Percentiles rank a stretch among this genome's conserved stretches.
Conservation (phyloP, 2,113 vertebrate genomes). For the Stigmatopora nigra region DNA sequence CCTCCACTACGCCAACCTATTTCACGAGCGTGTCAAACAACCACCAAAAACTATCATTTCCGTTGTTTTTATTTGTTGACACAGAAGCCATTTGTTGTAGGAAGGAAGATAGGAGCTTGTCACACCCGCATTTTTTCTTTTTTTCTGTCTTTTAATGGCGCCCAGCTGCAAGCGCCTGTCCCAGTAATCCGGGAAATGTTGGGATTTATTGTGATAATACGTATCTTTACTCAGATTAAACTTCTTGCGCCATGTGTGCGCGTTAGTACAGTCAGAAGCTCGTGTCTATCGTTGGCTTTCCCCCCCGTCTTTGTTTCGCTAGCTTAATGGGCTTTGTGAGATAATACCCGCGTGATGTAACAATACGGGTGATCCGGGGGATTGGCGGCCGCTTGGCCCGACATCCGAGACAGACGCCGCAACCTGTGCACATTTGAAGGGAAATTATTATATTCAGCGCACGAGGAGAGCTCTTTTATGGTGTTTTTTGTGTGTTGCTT, state of each 20-base stretch:
- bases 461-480: constrained; percentile 29
- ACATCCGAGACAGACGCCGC: constrained; percentile 52
- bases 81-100: constrained; percentile 40
- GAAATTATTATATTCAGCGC: constrained; percentile 61
- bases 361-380: constrained; percentile 59
- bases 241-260: constrained; percentile 27
- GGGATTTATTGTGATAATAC: constrained; percentile 68
- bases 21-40: neutral
- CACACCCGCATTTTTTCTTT: constrained; percentile 43
- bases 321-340: constrained; percentile 70
- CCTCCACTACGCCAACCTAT: too few relatives aligned
- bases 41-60: neutral
- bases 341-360: constrained; percentile 69
- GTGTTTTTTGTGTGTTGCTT: constrained; percentile 24
- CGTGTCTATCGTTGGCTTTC: neutral
- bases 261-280: constrained; percentile 40
- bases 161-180: constrained; percentile 56
- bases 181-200: constrained; percentile 57
- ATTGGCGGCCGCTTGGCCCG: constrained; percentile 57
- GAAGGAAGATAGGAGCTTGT: constrained; percentile 51
- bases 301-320: constrained; percentile 56
- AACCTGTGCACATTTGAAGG: constrained; percentile 49
- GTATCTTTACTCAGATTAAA: constrained; percentile 69
- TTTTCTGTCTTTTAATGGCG: constrained; percentile 51
- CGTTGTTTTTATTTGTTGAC: constrained; percentile 36